phyloP scores from a whole-genome alignment of 1,140 invertebrate species.

The Trinorchestia longiramus region DNA sequence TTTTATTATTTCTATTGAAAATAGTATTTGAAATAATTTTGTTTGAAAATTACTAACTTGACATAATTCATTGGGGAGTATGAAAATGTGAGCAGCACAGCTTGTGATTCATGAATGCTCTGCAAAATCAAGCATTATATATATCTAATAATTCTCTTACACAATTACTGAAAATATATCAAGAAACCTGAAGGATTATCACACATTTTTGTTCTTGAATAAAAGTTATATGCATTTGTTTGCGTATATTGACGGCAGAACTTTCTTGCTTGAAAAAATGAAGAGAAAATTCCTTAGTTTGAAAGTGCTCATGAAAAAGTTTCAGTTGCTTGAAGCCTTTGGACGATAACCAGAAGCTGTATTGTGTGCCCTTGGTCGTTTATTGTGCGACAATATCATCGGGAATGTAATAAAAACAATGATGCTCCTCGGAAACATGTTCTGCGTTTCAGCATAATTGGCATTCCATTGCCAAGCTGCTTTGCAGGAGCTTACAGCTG shows the following conservation, averaged over 20 bases:
- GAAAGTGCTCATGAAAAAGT: not conserved
- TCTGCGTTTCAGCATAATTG: constrained; percentile 46
- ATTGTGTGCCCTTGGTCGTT: not conserved
- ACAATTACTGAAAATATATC: too few relatives aligned
- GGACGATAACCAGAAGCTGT: not conserved
- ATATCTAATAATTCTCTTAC: too few relatives aligned
- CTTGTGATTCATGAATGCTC: too few relatives aligned
- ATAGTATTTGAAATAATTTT: too few relatives aligned
- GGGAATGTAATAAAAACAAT: constrained; percentile 42
- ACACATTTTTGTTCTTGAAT: too few relatives aligned
- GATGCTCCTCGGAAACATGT: constrained; percentile 38
- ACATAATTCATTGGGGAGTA: too few relatives aligned
- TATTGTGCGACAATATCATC: constrained; percentile 18
- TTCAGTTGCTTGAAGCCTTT: not conserved
- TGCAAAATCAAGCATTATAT: too few relatives aligned
- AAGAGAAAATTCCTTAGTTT: not conserved
- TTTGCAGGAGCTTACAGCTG: not conserved
- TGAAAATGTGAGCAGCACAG: too few relatives aligned
- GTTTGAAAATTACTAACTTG: too few relatives aligned
- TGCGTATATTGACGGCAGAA: not conserved
- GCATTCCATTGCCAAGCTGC: constrained; percentile 29
- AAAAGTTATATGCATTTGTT: too few relatives aligned
- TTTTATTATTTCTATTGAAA: too few relatives aligned
- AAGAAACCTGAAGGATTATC: too few relatives aligned
- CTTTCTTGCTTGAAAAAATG: not conserved